Evolutionary conservation across 2,113 vertebrate species (phyloP).

Genomic region (Marcusenius ussheri): DNA sequence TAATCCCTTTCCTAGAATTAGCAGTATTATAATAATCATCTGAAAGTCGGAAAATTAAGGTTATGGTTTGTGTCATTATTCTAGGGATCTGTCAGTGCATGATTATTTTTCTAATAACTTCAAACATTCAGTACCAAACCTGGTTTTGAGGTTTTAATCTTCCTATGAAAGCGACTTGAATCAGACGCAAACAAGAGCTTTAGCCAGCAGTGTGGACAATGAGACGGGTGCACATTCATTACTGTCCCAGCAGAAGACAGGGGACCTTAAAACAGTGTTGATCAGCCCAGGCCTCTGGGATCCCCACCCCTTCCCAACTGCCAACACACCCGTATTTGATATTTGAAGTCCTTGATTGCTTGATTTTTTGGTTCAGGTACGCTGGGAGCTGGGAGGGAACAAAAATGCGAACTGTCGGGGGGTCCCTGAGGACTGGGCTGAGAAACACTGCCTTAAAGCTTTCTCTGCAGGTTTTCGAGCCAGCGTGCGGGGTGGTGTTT

Average conservation of each 20-base stretch:
- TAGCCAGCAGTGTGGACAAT: not conserved
- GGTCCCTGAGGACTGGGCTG: not conserved
- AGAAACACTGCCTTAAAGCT: not conserved
- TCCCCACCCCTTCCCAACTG: not conserved
- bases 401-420: not conserved
- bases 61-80: not conserved
- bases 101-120: slow-evolving; percentile 51
- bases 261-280: not conserved
- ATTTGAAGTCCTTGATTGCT: not conserved
- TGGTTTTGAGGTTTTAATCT: slow-evolving; percentile 47
- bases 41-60: not conserved
- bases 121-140: slow-evolving; percentile 39
- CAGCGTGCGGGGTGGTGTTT: not conserved
- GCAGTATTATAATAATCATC: slow-evolving; percentile 29
- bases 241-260: not conserved
- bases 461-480: not conserved
- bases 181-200: slow-evolving; percentile 17
- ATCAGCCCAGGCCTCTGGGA: not conserved
- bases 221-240: not conserved
- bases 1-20: slow-evolving; percentile 29
- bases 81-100: not conserved
- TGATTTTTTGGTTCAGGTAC: not conserved
- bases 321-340: not conserved
- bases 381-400: not conserved
- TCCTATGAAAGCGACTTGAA: slow-evolving; percentile 37